Evolutionary conservation across 2,113 vertebrate species (phyloP), one percentile per base, ranked within the genome.

Genomic region (Cyphomyrus plagiostoma): DNA sequence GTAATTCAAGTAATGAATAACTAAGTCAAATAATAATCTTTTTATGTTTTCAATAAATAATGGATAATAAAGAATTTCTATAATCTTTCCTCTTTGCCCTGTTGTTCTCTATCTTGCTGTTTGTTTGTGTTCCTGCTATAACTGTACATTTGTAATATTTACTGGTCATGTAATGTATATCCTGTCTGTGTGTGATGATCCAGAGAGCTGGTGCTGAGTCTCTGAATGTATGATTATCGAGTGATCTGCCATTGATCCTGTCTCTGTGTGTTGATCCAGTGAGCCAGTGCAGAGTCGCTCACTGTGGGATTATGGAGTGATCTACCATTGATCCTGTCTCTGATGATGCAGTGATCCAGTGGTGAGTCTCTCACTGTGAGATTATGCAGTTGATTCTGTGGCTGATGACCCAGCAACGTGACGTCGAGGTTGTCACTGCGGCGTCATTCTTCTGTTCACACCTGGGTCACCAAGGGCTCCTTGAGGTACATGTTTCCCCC

Each of bases 381-480:
- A 80, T 46, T 42, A 19, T 42, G 74, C 74, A 7, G 74, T 46
- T 84, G 21, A 84, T 21, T 19, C 82, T 84, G 82, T 46, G 39
- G 42, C 17, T 48, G 80, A 83, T 9, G 30, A 45, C 23, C 19
- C 42, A 83, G 80, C 17, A 39, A 83, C 7, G 42, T 83, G 70
- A 74, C 30, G 3, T 74, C 13, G 70, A 74, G 26, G 26, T 11
- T 83, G 42, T 48, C 80, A 84, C 80, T 46, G 19, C n/a, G 42
- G 19, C 6, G 3, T 23, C 21, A 84, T n/a, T n/a, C 82, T 19
- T 3, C 90, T 58, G 3, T 5, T 95, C 94, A 98, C 45, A 98
- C 97, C 93, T 97, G 96, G 0, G 97, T 98, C 91, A 98, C 97
- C 91, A 97, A 90, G 83, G 96, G 95, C 92, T 96, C 93, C 84